These are phyloP conservation scores for Lasioglossum marginatum DNA, from an alignment of 2,888 invertebrate species.

Conservation along the genomic window DNA sequence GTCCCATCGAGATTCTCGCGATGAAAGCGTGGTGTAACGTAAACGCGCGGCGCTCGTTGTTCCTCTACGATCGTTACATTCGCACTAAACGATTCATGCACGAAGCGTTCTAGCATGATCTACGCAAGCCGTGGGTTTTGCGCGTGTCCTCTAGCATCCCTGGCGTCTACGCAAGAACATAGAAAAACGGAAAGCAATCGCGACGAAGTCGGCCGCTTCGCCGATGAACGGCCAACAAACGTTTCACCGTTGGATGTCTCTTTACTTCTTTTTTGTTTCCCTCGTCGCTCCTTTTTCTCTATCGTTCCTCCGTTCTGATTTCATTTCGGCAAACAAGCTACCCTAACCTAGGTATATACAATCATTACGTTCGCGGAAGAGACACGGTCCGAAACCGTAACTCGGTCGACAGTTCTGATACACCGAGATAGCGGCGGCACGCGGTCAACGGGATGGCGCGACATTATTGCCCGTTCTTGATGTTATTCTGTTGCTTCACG, in stretches of 20 bases:
- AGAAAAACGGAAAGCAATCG: neutral
- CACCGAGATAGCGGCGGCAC: slow-evolving; percentile 51
- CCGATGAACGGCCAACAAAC: neutral
- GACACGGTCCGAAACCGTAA: slow-evolving; percentile 31
- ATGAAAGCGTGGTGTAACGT: neutral
- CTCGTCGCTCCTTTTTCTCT: neutral
- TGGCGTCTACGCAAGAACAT: neutral
- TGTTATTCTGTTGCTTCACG: slow-evolving; percentile 77
- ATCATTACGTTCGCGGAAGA: slow-evolving; percentile 63
- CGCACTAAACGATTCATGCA: neutral
- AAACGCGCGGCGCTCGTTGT: neutral
- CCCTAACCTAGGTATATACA: slow-evolving; percentile 72
- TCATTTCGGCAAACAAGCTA: slow-evolving; percentile 59
- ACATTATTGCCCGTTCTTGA: slow-evolving; percentile 78
- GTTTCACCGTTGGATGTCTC: slow-evolving; percentile 1
- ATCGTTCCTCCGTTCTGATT: neutral
- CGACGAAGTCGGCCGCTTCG: neutral
- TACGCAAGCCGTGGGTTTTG: neutral
- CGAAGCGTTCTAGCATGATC: slow-evolving; percentile 27
- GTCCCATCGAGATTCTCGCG: neutral
- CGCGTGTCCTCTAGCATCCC: neutral
- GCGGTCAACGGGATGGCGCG: slow-evolving; percentile 36
- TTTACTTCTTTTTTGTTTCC: neutral
- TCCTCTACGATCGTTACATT: neutral
- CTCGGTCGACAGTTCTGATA: slow-evolving; percentile 57